These are phyloP conservation scores for Brachycybe producta DNA, from an alignment of 2,888 invertebrate species.

Conservation along the genomic window DNA sequence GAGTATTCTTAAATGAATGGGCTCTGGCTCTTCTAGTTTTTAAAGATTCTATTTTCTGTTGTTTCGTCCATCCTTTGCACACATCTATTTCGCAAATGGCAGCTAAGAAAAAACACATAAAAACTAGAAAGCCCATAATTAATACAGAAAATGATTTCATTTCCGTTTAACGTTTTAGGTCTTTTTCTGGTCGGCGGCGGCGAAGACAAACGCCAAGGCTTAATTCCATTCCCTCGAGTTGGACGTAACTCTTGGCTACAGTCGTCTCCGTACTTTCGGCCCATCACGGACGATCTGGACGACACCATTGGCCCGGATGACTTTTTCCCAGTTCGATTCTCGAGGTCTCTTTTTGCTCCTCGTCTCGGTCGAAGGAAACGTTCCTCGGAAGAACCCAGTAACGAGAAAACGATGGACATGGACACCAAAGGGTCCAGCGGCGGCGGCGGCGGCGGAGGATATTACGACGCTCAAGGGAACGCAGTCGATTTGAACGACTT, in stretches of 20 bases:
- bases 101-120: too few species aligned
- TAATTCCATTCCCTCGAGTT: constrained; percentile 19
- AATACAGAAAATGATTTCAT: too few species aligned
- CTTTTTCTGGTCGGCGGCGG: constrained; percentile 3
- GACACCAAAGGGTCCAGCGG: not conserved
- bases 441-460: not conserved
- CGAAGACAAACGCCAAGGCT: constrained; percentile 18
- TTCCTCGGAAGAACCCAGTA: not conserved
- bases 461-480: not conserved
- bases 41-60: too few species aligned
- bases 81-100: too few species aligned
- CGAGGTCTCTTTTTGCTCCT: constrained; percentile 6
- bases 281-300: too few species aligned
- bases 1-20: too few species aligned
- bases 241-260: constrained; percentile 12
- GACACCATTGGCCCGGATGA: constrained; percentile 2
- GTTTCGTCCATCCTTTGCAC: too few species aligned
- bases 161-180: too few species aligned
- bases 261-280: not conserved
- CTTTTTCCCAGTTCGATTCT: not conserved
- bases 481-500: not conserved
- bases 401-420: not conserved
- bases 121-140: too few species aligned
- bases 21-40: too few species aligned
- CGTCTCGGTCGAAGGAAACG: constrained; percentile 13